Base-by-base conservation (phyloP, 2,888 invertebrate genomes). In the Malacosoma neustria region DNA sequence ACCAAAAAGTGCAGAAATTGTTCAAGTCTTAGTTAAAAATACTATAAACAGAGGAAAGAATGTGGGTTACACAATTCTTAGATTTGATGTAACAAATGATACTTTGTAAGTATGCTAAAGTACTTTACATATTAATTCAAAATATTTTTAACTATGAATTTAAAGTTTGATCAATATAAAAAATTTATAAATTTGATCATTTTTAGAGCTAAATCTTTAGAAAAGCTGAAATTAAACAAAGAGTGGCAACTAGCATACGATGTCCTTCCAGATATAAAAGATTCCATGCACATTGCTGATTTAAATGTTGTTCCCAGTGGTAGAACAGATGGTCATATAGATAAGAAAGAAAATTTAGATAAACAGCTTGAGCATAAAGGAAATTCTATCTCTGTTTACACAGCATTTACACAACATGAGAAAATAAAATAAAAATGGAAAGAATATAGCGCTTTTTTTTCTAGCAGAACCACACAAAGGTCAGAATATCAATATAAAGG, bases 201-300 rank as follows among this genome's bases (percentile, higher is more conserved):
- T 53, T 48, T 4, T 61, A 84, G 84, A 34, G 66, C 68, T n/a
- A 60, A 68, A 44, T 51, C 58, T 15, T 45, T 84, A 32, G 73
- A 74, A 44, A 49, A 58, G 7, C 38, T 81, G 11, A 49, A 74
- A 11, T 44, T 84, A 6, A 73, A 62, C 35, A 82, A 73, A 42
- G 85, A 81, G 55, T 84, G 80, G 72, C 70, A 75, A 38, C 49
- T 74, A 11, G 46, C 56, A 1, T 76, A 72, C 43, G 66, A 79
- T 33, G 45, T 68, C 1, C 35, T 68, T n/a, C 61, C 70, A 0
- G 57, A 65, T 13, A 36, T 61, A n/a, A 62, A 57, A 33, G 54
- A 48, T 11, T 11, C 7, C 39, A 32, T 33, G 43, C 40, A 11
- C 39, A 35, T 37, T 36, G 34, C 29, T 22, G 22, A 5, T 22